Conservation (phyloP, 2,888 invertebrate species). For the Epinotia bilunana region DNA sequence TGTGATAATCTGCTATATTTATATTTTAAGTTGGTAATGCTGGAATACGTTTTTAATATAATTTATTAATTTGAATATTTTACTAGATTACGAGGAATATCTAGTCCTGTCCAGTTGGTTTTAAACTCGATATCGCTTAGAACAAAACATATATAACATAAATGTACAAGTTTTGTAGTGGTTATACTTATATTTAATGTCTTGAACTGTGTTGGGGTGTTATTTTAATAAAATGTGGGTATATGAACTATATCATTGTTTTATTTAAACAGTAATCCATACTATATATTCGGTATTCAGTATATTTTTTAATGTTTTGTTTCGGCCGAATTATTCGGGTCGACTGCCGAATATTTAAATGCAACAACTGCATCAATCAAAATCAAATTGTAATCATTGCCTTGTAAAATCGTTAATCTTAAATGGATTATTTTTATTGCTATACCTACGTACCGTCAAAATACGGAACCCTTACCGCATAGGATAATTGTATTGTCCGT, state of each 20-base stretch:
- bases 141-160: slow-evolving; percentile 19
- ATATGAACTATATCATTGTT: slow-evolving; percentile 75
- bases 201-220: slow-evolving; percentile 51
- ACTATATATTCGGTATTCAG: neutral
- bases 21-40: slow-evolving; percentile 9
- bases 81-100: slow-evolving; percentile 22
- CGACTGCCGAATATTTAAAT: no score
- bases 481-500: no score
- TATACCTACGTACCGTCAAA: no score
- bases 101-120: slow-evolving; percentile 40
- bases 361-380: no score
- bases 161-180: slow-evolving; percentile 38
- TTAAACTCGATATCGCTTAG: slow-evolving; percentile 26
- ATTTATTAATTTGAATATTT: neutral
- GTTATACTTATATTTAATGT: slow-evolving; percentile 45
- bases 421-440: no score
- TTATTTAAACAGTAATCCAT: slow-evolving; percentile 49
- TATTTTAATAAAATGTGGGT: slow-evolving; percentile 82
- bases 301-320: no score
- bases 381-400: no score
- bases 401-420: no score
- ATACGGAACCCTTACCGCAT: no score
- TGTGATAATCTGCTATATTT: slow-evolving; percentile 16
- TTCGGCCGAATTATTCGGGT: no score
- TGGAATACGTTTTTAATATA: neutral